A percentile compares a stretch with the other conserved stretches of the same genome.
Conservation (phyloP, 2,113 vertebrate species). For the Scortum barcoo region DNA sequence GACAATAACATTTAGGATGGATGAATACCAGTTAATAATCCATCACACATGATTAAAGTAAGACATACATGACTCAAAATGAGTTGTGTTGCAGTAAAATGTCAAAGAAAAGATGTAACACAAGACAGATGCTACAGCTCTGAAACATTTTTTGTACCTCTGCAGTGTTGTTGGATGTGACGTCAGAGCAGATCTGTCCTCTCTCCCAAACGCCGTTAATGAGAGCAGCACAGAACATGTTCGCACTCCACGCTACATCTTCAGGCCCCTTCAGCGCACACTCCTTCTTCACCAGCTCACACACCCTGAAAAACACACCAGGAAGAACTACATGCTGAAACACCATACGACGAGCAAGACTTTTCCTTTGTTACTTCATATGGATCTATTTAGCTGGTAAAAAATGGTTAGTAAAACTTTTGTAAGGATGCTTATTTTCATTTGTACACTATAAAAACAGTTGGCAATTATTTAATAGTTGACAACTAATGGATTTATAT, state of each 20-base stretch:
- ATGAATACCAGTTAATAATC: neutral
- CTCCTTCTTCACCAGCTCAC: conserved; percentile 84
- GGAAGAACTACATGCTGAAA: neutral
- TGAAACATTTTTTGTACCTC: conserved; percentile 83
- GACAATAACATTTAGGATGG: neutral
- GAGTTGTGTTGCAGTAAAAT: neutral
- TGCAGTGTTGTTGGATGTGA: conserved; percentile 79
- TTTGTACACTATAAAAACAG: too few species aligned
- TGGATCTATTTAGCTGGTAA: neutral
- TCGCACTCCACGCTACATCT: conserved; percentile 83
- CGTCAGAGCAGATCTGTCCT: conserved; percentile 83
- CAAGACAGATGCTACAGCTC: neutral
- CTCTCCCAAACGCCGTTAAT: conserved; percentile 88
- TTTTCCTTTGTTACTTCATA: neutral
- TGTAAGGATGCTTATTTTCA: neutral
- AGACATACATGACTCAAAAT: too few species aligned
- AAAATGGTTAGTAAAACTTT: neutral
- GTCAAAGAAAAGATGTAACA: neutral
- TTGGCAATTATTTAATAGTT: too few species aligned
- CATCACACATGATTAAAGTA: neutral
- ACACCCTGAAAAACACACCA: conserved; percentile 81
- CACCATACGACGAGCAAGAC: neutral
- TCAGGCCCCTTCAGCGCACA: conserved; percentile 81
- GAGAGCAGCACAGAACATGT: conserved; percentile 89
- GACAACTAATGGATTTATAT: too few species aligned